These are phyloP conservation scores for Terebella lapidaria DNA, from an alignment of 2,888 invertebrate species.

Conservation along the genomic window DNA sequence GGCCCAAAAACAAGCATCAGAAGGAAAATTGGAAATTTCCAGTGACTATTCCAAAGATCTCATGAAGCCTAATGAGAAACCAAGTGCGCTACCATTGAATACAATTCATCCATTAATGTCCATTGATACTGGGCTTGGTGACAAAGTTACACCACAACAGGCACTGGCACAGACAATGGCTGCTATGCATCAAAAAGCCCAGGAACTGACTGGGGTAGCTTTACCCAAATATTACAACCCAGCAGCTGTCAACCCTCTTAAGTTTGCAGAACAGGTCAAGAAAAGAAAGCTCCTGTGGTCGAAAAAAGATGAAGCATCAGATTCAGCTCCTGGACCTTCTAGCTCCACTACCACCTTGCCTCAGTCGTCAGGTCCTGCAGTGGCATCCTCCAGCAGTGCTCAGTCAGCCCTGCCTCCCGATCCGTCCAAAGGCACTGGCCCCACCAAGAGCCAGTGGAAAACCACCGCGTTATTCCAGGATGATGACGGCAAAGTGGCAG, in stretches of 20 bases:
- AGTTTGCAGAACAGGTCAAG: conserved; percentile 74
- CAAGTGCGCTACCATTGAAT: conserved; percentile 40
- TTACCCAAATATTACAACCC: conserved; percentile 73
- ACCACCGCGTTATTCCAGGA: conserved; percentile 80
- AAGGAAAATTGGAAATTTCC: conserved; percentile 16
- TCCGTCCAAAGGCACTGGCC: no score
- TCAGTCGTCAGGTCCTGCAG: not conserved
- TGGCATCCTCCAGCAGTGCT: no score
- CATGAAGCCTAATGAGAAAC: conserved; percentile 31
- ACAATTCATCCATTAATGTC: conserved; percentile 17
- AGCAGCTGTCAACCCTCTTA: conserved; percentile 69
- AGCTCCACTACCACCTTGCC: not conserved
- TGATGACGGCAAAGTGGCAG: conserved; percentile 83
- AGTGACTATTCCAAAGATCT: conserved; percentile 3
- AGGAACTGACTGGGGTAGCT: conserved; percentile 56
- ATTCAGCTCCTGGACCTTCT: not conserved
- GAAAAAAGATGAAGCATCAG: conserved; percentile 35
- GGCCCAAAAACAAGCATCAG: conserved; percentile 24
- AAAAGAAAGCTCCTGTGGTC: conserved; percentile 86
- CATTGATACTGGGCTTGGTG: not conserved
- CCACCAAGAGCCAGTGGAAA: conserved; percentile 35
- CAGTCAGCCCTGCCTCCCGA: no score
- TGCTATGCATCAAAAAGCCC: conserved; percentile 53
- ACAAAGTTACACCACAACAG: conserved; percentile 50
- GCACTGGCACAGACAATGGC: conserved; percentile 54